A percentile compares a stretch with the other conserved stretches of the same genome.
Conservation (phyloP, 92 coral and sea anemone genomes). For the Chrysogorgia sp. region DNA sequence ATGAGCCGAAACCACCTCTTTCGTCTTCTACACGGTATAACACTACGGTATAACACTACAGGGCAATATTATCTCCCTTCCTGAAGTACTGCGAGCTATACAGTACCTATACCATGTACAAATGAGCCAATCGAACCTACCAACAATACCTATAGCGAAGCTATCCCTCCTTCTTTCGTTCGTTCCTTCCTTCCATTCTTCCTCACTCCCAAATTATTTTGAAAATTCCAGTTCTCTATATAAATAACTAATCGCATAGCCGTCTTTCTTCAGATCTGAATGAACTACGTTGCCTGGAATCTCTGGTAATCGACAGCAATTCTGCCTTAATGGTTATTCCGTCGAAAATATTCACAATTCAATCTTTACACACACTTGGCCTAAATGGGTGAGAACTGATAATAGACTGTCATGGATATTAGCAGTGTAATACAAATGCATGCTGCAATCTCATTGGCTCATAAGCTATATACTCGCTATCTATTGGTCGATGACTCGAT, state of each 20-base stretch:
- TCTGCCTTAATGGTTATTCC: conserved; percentile 50
- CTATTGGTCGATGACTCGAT: too few relatives aligned
- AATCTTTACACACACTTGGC: conserved; percentile 59
- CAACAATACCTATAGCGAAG: too few relatives aligned
- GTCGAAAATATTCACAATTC: conserved; percentile 53
- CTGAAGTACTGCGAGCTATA: too few relatives aligned
- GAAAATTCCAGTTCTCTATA: too few relatives aligned
- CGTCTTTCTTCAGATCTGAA: conserved; percentile 51
- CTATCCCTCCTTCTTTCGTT: too few relatives aligned
- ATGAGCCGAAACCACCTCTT: conserved; percentile 59
- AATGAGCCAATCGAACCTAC: too few relatives aligned
- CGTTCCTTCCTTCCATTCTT: not conserved
- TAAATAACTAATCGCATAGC: not conserved
- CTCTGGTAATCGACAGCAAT: conserved; percentile 65
- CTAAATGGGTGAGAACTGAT: conserved; percentile 51
- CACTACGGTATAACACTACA: not conserved
- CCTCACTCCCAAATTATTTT: not conserved
- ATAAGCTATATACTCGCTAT: too few relatives aligned
- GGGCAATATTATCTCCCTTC: too few relatives aligned
- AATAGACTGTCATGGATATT: too few relatives aligned
- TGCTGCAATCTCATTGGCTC: too few relatives aligned
- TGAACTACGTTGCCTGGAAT: conserved; percentile 49
- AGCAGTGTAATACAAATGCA: too few relatives aligned
- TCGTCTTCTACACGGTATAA: conserved; percentile 64
- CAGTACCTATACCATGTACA: too few relatives aligned